Percentiles rank a stretch among this genome's conserved stretches.
Conservation (phyloP, 2,797 vertebrate species). For the Sylvilagus floridanus region DNA sequence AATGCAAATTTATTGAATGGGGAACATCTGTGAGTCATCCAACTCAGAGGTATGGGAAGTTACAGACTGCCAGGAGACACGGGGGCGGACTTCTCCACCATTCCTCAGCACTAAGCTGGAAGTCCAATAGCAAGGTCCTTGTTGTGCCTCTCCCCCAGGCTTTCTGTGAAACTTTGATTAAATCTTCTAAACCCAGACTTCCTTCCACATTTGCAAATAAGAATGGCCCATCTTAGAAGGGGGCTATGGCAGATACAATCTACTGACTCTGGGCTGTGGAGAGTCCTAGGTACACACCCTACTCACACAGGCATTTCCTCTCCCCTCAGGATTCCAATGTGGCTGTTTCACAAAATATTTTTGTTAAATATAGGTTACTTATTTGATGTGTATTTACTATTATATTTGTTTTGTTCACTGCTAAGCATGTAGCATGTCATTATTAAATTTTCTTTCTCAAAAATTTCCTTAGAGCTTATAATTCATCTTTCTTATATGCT, state of each 20-base stretch:
- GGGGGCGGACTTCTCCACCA: not conserved
- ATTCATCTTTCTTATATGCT: not conserved
- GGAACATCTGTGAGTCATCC: not conserved
- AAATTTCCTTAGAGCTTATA: not conserved
- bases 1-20: not conserved
- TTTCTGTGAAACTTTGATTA: not conserved
- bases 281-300: not conserved
- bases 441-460: constrained; percentile 32
- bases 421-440: not conserved
- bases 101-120: not conserved
- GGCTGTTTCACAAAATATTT: not conserved
- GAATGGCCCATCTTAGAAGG: not conserved
- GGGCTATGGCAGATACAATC: not conserved
- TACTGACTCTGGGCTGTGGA: not conserved
- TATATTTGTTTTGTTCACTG: not conserved
- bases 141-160: not conserved
- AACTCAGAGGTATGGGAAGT: not conserved
- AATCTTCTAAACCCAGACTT: not conserved
- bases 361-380: not conserved
- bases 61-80: not conserved
- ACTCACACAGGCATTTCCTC: not conserved
- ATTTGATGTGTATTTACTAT: not conserved
- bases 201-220: not conserved
- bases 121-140: not conserved
- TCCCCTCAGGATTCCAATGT: not conserved